Base-by-base conservation (phyloP, 2,113 vertebrate species). In the Eurypyga helias region DNA sequence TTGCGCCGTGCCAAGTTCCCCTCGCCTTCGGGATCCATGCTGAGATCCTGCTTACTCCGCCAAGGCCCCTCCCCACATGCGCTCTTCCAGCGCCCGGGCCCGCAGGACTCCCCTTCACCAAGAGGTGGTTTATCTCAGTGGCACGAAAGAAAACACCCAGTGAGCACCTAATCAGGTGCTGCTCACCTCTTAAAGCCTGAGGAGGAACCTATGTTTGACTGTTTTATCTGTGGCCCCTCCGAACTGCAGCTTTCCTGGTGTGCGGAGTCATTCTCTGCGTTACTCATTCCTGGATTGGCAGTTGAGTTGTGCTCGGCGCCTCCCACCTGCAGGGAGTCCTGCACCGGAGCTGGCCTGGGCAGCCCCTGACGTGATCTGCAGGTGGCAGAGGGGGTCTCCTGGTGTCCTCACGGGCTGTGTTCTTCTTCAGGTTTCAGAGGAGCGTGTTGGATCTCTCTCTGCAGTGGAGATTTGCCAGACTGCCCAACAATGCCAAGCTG, bases 401-500 rank as follows among this genome's bases (percentile, higher is more conserved):
- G 31, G 28, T 57, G 26, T 55, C 51, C 20, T 95, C 45, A 89
- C 10, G 43, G 51, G 24, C 25, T 83, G 29, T 65, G 33, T 96
- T 97, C 97, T 90, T 89, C 67, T 73, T 92, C 13, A 99, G 99
- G 98, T 99, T 99, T 97, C 99, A 99, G 98, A 99, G 99, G 96
- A 99, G 91, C 1, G 95, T 99, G 93, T 90, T 99, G 62, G 99
- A 99, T 97, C 98, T 99, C 25, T 99, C 99, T 14, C 90, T 99
- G 60, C 99, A 98, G 85, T 99, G 99, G 99, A 98, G 99, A 78
- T 99, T 99, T 83, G 98, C 99, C 97, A 99, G 98, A 71, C 97
- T 99, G 94, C 99, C 99, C 83, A 99, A 99, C 97, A 99, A 99
- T 90, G 99, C 99, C 89, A 99, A 99, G 95, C 97, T 99, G 97